Percentiles rank a stretch among this genome's conserved stretches.
phyloP scores from a whole-genome alignment of 1,140 invertebrate genomes.

The Trinorchestia longiramus region DNA sequence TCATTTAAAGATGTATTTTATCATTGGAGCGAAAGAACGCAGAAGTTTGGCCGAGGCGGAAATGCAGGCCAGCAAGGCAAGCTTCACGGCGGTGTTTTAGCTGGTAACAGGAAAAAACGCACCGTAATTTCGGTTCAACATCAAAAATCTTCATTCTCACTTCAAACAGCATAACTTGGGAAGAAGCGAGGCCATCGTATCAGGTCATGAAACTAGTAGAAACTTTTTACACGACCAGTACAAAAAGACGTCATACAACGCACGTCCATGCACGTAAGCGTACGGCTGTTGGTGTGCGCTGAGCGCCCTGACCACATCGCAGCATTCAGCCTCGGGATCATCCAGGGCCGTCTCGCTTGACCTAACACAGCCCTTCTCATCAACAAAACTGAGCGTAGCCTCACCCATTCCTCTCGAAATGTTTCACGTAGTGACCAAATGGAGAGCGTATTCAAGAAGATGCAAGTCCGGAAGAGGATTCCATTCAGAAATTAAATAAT shows the following conservation, averaged over 20 bases:
- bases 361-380: background rate
- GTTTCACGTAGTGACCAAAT: background rate
- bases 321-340: background rate
- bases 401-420: background rate
- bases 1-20: background rate
- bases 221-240: background rate
- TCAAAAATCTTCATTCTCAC: background rate
- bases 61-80: background rate
- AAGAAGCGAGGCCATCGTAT: background rate
- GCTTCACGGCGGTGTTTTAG: background rate
- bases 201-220: background rate
- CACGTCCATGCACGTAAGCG: background rate
- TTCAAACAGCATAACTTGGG: background rate
- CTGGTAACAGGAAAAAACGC: background rate
- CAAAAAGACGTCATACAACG: background rate
- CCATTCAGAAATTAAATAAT: background rate
- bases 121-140: background rate
- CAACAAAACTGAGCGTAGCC: background rate
- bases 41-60: background rate
- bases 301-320: background rate
- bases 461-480: background rate
- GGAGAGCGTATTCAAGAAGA: background rate
- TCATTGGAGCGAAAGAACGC: background rate
- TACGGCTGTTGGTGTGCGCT: background rate
- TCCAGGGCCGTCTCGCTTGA: slow-evolving; percentile 35